A percentile compares a stretch with the other conserved stretches of the same genome.
These are phyloP conservation scores for Apamea monoglypha DNA, from an alignment of 2,888 invertebrate species.

Conservation along the genomic window DNA sequence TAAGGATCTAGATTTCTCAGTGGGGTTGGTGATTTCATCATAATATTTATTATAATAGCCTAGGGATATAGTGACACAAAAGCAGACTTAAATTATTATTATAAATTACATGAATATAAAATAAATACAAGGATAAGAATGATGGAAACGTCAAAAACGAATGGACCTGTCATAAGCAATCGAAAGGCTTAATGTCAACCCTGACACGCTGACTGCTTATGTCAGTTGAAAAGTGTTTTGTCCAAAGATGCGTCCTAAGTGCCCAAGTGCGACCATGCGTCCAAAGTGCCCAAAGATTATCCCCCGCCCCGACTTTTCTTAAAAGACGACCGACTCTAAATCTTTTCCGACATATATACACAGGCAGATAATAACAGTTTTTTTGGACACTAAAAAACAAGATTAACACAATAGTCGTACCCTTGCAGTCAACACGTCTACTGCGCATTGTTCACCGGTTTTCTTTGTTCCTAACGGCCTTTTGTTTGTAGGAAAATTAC, in stretches of 20 bases:
- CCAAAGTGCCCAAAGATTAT: not conserved
- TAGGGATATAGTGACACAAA: too few relatives aligned
- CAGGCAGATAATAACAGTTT: conserved; percentile 59
- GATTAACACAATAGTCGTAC: conserved; percentile 68
- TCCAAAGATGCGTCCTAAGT: not conserved
- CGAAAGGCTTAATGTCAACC: not conserved
- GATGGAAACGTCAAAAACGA: not conserved
- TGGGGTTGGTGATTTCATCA: not conserved
- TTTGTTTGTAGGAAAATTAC: conserved; percentile 79
- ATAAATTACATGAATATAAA: not conserved
- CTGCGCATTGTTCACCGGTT: conserved; percentile 69
- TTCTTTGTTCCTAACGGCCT: conserved; percentile 75
- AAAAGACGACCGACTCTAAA: not conserved
- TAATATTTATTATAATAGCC: too few relatives aligned
- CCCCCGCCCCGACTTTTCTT: too few relatives aligned
- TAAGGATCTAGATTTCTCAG: not conserved
- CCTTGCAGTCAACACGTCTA: conserved; percentile 68
- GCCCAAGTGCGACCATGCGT: not conserved
- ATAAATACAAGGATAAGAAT: not conserved
- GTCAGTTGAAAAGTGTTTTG: not conserved
- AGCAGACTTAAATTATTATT: too few relatives aligned
- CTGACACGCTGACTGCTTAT: not conserved
- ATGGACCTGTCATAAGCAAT: not conserved
- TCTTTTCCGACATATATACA: conserved; percentile 2
- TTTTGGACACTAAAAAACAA: conserved; percentile 57